A percentile compares a stretch with the other conserved stretches of the same genome.
Evolutionary conservation across 2,888 invertebrate species (phyloP).

Genomic region (Ectemnius cavifrons): DNA sequence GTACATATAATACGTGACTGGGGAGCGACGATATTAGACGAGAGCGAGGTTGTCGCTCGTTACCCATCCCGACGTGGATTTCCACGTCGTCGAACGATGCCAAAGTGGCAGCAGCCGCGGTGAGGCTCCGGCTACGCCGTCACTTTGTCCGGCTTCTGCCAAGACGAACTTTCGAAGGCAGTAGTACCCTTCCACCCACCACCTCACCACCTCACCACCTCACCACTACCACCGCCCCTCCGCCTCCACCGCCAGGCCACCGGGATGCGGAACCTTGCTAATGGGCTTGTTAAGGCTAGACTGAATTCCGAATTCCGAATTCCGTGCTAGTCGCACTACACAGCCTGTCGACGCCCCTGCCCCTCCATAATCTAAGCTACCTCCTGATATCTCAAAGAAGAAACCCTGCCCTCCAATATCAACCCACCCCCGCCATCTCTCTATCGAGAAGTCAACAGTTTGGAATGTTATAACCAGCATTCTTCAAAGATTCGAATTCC

Average conservation of each 20-base stretch:
- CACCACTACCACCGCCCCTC: too few relatives aligned
- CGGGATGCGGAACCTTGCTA: conserved; percentile 25
- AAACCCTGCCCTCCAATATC: too few relatives aligned
- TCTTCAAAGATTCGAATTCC: too few relatives aligned
- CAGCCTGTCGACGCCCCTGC: too few relatives aligned
- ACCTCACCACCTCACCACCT: too few relatives aligned
- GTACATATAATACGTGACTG: neutral
- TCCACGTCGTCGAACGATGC: conserved; percentile 41
- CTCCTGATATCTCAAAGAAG: too few relatives aligned
- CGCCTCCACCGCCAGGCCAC: too few relatives aligned
- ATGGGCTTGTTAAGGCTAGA: conserved; percentile 42
- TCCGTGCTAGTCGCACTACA: conserved; percentile 9
- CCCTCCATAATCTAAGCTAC: too few relatives aligned
- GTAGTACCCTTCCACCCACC: neutral
- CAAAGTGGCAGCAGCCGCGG: conserved; percentile 40
- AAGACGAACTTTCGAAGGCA: conserved; percentile 57
- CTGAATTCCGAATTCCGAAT: conserved; percentile 28
- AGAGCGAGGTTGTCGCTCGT: conserved; percentile 36
- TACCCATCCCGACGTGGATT: conserved; percentile 44
- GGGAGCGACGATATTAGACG: conserved; percentile 18
- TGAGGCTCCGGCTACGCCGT: conserved; percentile 33
- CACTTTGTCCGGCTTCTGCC: conserved; percentile 62
- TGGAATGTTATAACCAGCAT: too few relatives aligned
- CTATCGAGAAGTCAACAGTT: too few relatives aligned
- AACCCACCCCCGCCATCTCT: too few relatives aligned